Conservation (phyloP, 2,797 vertebrate species). For the Meriones psammophilus region DNA sequence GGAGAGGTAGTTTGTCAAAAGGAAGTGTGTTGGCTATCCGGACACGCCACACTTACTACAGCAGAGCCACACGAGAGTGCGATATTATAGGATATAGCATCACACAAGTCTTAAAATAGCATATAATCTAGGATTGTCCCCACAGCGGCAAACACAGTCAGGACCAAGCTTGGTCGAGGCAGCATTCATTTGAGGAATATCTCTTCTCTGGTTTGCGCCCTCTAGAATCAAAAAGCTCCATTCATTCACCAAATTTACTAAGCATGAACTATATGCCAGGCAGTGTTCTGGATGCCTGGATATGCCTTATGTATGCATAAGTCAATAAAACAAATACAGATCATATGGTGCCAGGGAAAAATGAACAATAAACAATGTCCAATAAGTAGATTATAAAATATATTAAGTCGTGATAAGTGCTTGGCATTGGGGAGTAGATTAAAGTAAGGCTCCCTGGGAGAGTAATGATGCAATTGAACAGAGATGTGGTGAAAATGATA, state of each 20-base stretch:
- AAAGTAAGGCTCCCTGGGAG: background rate
- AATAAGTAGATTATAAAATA: background rate
- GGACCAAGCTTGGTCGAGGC: background rate
- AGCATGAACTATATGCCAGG: background rate
- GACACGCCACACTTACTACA: no score
- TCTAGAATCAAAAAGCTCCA: conserved; percentile 20
- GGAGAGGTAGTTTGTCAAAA: no score
- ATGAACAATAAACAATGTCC: conserved; percentile 33
- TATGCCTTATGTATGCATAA: background rate
- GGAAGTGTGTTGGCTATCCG: no score
- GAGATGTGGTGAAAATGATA: background rate
- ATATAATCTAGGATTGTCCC: background rate
- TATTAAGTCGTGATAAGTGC: background rate
- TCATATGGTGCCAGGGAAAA: background rate
- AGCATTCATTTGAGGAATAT: background rate
- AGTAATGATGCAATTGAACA: background rate
- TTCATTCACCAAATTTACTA: conserved; percentile 28
- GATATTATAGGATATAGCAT: background rate
- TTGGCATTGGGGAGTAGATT: background rate
- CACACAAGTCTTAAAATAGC: conserved; percentile 28
- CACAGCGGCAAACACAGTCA: background rate
- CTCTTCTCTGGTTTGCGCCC: background rate
- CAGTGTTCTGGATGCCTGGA: background rate
- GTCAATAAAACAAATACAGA: conserved; percentile 11
- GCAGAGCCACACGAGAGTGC: background rate